Percentiles rank a stretch among this genome's conserved stretches.
Evolutionary conservation across 2,797 vertebrate genomes (phyloP).

Genomic region (Hafferia zeledoni): DNA sequence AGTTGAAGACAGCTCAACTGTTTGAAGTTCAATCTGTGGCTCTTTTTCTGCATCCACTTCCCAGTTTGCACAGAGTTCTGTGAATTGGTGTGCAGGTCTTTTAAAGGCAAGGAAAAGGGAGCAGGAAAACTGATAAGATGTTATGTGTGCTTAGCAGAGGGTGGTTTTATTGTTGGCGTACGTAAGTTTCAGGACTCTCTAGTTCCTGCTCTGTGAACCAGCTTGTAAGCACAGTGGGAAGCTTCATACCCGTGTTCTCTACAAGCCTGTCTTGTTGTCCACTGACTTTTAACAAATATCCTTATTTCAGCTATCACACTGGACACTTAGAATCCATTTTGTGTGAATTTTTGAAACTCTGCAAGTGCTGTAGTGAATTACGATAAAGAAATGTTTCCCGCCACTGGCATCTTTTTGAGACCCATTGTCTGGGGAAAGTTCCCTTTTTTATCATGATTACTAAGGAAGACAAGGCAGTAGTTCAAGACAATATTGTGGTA

Average conservation of each 20-base stretch:
- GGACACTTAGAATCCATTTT: background rate
- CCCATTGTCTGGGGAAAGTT: background rate
- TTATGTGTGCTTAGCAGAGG: background rate
- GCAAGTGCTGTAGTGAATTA: background rate
- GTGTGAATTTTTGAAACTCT: background rate
- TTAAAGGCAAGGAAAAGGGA: background rate
- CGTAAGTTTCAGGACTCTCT: background rate
- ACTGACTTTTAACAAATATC: background rate
- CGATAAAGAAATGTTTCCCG: background rate
- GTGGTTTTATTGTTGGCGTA: background rate
- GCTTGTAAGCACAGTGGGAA: background rate
- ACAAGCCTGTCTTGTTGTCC: background rate
- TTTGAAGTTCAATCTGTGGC: background rate
- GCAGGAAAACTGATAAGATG: background rate
- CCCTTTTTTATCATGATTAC: background rate
- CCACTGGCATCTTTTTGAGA: background rate
- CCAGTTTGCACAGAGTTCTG: background rate
- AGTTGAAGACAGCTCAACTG: background rate
- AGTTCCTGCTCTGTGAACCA: background rate
- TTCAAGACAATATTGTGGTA: background rate
- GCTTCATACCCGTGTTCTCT: background rate
- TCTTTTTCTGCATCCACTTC: background rate
- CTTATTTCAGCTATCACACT: background rate
- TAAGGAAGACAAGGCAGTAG: background rate
- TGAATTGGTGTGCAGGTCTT: background rate